These are phyloP conservation scores for Drosophila pseudoananassae DNA, from an alignment of 1,140 invertebrate species.

Conservation along the genomic window DNA sequence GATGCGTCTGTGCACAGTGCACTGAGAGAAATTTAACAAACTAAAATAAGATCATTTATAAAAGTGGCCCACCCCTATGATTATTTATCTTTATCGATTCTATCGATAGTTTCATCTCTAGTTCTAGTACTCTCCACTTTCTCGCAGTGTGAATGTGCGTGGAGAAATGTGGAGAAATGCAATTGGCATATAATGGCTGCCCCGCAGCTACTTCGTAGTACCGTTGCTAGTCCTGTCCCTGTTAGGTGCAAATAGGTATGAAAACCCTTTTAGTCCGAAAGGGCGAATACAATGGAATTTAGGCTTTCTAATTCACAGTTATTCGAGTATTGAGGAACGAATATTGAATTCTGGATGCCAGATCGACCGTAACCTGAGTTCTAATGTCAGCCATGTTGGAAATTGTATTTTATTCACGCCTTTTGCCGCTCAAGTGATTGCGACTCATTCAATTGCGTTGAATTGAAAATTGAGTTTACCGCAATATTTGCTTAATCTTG, in stretches of 20 bases:
- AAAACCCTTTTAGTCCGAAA: neutral
- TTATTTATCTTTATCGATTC: no score
- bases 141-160: slow-evolving; percentile 16
- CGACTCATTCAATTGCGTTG: slow-evolving; percentile 26
- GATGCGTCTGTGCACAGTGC: slow-evolving; percentile 13
- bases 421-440: slow-evolving; percentile 28
- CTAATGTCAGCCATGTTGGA: slow-evolving; percentile 1
- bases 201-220: slow-evolving; percentile 22
- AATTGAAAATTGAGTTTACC: slow-evolving; percentile 43
- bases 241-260: slow-evolving; percentile 20
- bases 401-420: slow-evolving; percentile 24
- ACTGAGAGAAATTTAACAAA: slow-evolving; percentile 10
- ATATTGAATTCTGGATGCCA: neutral
- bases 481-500: slow-evolving; percentile 50
- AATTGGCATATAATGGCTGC: slow-evolving; percentile 61
- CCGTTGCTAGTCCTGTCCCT: neutral
- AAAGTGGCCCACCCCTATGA: no score
- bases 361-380: neutral
- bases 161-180: slow-evolving; percentile 34
- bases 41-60: neutral
- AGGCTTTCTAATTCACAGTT: neutral
- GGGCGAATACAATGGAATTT: neutral
- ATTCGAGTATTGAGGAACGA: neutral
- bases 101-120: no score
- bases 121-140: no score